Percentiles rank a stretch among this genome's conserved stretches.
These are phyloP conservation scores for Hipposideros larvatus DNA, from an alignment of 2,797 vertebrate species.

Conservation along the genomic window DNA sequence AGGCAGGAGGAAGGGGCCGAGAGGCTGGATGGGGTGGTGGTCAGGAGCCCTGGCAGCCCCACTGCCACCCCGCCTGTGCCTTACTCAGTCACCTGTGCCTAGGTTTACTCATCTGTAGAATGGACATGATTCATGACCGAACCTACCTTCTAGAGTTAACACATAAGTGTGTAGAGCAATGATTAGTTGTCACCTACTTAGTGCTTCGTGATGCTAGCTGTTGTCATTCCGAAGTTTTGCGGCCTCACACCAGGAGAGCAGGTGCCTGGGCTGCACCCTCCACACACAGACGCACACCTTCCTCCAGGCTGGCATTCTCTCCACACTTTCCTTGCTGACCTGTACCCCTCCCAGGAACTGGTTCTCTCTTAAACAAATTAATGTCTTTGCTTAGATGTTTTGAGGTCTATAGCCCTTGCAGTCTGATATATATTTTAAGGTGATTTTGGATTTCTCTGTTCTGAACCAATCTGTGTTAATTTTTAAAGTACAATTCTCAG, in stretches of 20 bases:
- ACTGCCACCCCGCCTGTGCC: background rate
- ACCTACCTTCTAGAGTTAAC: background rate
- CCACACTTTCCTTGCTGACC: too few relatives aligned
- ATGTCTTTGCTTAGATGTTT: background rate
- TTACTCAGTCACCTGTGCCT: background rate
- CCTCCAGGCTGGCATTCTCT: fast-evolving
- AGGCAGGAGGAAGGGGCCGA: background rate
- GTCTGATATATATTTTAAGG: background rate
- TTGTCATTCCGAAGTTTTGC: too few relatives aligned
- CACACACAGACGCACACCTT: background rate
- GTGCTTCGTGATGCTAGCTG: background rate
- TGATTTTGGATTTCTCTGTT: background rate
- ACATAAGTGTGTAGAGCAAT: too few relatives aligned
- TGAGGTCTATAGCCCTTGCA: background rate
- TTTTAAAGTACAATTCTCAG: background rate
- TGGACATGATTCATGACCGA: background rate
- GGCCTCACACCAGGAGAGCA: background rate
- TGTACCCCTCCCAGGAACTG: too few relatives aligned
- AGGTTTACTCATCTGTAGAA: background rate
- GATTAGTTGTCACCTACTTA: background rate
- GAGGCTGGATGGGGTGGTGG: background rate
- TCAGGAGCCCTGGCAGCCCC: background rate
- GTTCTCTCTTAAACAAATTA: background rate
- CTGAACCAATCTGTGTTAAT: background rate
- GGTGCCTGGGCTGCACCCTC: background rate